Conservation (phyloP, 2,113 vertebrate genomes). For the Irena cyanogastra region DNA sequence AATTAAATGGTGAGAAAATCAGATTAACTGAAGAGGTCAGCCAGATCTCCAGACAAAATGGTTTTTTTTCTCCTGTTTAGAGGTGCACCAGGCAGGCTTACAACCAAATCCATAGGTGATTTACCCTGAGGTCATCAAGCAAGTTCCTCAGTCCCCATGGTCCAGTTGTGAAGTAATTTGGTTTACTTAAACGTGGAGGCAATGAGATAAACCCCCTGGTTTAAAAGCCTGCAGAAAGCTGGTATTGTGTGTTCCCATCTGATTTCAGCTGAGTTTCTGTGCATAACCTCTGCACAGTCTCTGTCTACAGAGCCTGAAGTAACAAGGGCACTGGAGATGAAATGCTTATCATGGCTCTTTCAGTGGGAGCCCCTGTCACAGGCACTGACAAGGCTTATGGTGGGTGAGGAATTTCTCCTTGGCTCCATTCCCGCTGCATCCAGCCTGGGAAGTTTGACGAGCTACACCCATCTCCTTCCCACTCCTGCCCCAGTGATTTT, state of each 20-base stretch:
- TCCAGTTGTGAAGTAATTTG: neutral
- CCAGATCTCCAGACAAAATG: neutral
- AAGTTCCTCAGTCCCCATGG: neutral
- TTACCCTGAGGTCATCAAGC: neutral
- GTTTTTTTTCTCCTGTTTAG: neutral
- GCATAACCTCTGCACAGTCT: neutral
- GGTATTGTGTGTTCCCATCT: neutral
- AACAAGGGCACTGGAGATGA: neutral
- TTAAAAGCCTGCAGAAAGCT: neutral
- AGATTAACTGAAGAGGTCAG: neutral
- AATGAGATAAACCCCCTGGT: neutral
- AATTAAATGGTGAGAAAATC: conserved; percentile 11
- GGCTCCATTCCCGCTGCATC: conserved; percentile 46
- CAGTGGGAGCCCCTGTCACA: neutral
- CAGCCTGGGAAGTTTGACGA: conserved; percentile 31
- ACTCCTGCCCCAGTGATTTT: conserved; percentile 39
- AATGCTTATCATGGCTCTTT: neutral
- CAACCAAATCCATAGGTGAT: neutral
- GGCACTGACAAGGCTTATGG: neutral
- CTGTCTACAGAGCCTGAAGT: neutral
- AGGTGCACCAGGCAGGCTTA: neutral
- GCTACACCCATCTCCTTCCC: conserved; percentile 1
- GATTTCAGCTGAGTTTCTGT: neutral
- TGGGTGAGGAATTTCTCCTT: conserved; percentile 11
- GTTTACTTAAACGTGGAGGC: neutral